Evolutionary conservation across 2,113 vertebrate genomes (phyloP).

Genomic region (Eclectus roratus): DNA sequence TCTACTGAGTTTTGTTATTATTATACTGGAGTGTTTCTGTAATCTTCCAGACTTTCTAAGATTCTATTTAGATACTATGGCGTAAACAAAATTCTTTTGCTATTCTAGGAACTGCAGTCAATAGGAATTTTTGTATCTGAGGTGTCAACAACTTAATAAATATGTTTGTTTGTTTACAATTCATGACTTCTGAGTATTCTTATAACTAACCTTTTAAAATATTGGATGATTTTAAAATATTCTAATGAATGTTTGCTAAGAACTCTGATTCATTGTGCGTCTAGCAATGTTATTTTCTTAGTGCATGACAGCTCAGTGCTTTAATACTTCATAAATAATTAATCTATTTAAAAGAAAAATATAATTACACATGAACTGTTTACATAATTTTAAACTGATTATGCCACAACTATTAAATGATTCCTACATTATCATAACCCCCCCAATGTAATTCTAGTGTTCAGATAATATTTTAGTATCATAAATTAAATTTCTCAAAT

Average conservation of each 20-base stretch:
- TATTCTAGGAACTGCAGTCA: neutral
- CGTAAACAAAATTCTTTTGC: neutral
- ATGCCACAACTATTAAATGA: neutral
- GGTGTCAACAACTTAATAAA: neutral
- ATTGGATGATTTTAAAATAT: neutral
- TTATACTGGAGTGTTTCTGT: neutral
- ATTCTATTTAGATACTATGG: neutral
- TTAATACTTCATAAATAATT: slow-evolving; percentile 17
- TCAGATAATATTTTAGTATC: neutral
- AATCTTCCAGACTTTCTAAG: neutral
- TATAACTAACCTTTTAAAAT: neutral
- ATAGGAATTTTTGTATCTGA: neutral
- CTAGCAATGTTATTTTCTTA: neutral
- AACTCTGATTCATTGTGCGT: neutral
- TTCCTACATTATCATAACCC: neutral
- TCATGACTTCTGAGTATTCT: neutral
- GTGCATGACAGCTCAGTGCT: neutral
- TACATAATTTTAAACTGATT: slow-evolving; percentile 47
- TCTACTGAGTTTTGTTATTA: neutral
- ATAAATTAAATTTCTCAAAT: neutral
- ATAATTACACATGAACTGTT: neutral
- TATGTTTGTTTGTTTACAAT: neutral
- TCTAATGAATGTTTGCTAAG: neutral
- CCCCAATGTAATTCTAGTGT: neutral
- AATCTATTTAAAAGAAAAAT: slow-evolving; percentile 39